Percentiles rank a stretch among this genome's conserved stretches.
Evolutionary conservation across 2,113 vertebrate species (phyloP).

Genomic region (Larimichthys polyactis): DNA sequence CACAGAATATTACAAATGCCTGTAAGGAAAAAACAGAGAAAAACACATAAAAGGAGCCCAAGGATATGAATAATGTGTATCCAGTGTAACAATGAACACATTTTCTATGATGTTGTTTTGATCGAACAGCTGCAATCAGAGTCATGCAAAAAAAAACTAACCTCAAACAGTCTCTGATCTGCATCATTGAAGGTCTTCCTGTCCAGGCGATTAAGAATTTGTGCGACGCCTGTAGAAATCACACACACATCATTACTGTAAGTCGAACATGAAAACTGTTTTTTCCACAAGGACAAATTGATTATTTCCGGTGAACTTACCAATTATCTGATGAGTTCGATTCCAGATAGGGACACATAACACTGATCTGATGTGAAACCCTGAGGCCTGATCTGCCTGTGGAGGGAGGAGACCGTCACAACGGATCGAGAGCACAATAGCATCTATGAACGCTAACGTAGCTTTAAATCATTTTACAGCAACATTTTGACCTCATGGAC

Average conservation of each 20-base stretch:
- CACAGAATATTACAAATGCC: constrained; percentile 89
- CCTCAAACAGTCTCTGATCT: constrained; percentile 88
- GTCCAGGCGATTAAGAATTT: constrained; percentile 87
- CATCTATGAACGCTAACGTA: neutral
- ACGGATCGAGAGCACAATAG: neutral
- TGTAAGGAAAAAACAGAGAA: constrained; percentile 44
- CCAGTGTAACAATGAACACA: neutral
- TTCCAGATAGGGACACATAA: constrained; percentile 89
- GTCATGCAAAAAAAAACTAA: constrained; percentile 33
- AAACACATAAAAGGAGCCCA: neutral
- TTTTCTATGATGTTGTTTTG: neutral
- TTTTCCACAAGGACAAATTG: constrained; percentile 1
- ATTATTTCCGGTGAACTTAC: constrained; percentile 67
- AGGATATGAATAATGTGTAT: neutral
- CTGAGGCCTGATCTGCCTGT: constrained; percentile 86
- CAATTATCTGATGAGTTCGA: constrained; percentile 87
- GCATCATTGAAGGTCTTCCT: constrained; percentile 87
- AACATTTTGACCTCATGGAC: neutral
- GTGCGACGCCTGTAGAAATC: constrained; percentile 82
- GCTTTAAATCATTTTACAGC: neutral
- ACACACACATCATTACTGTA: neutral
- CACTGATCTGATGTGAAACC: constrained; percentile 87
- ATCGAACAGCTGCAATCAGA: neutral
- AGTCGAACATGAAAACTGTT: neutral
- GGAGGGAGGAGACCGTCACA: constrained; percentile 11